Percentiles rank a stretch among this genome's conserved stretches.
Evolutionary conservation across 2,888 invertebrate species (phyloP).

Genomic region (Pegoplata infirma): DNA sequence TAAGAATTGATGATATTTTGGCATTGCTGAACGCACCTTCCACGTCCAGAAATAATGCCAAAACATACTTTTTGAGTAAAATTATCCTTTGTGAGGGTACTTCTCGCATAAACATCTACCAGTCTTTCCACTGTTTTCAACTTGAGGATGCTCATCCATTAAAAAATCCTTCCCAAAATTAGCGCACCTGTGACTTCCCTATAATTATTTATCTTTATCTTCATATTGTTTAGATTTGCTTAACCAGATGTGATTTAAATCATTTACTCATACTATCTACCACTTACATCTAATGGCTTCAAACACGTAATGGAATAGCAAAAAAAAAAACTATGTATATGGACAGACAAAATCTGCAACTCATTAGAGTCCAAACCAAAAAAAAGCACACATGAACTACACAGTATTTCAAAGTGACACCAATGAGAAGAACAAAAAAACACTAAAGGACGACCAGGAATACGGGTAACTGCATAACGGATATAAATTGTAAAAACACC

Average conservation of each 20-base stretch:
- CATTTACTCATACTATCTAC: slow-evolving; percentile 46
- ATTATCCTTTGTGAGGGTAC: too few species aligned
- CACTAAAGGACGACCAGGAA: slow-evolving; percentile 13
- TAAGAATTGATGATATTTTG: too few species aligned
- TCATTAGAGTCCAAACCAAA: slow-evolving; percentile 69
- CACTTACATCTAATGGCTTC: slow-evolving; percentile 50
- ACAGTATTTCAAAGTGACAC: slow-evolving; percentile 23
- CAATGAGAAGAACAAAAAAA: slow-evolving; percentile 37
- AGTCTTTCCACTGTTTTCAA: too few species aligned
- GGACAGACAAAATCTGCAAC: slow-evolving; percentile 66
- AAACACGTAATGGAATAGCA: slow-evolving; percentile 36
- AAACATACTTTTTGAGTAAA: too few species aligned
- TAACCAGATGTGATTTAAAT: slow-evolving; percentile 54
- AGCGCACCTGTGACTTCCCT: neutral
- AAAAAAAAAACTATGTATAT: neutral
- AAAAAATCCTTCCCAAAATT: too few species aligned
- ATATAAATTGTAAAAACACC: slow-evolving; percentile 53
- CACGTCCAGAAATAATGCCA: too few species aligned
- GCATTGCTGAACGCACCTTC: too few species aligned
- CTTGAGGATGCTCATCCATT: too few species aligned
- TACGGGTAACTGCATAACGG: slow-evolving; percentile 33
- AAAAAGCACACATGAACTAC: slow-evolving; percentile 1
- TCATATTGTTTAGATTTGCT: slow-evolving; percentile 18
- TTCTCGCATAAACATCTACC: too few species aligned
- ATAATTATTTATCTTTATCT: neutral